phyloP scores from a whole-genome alignment of 2,888 invertebrate genomes.

The Coremacera marginata region DNA sequence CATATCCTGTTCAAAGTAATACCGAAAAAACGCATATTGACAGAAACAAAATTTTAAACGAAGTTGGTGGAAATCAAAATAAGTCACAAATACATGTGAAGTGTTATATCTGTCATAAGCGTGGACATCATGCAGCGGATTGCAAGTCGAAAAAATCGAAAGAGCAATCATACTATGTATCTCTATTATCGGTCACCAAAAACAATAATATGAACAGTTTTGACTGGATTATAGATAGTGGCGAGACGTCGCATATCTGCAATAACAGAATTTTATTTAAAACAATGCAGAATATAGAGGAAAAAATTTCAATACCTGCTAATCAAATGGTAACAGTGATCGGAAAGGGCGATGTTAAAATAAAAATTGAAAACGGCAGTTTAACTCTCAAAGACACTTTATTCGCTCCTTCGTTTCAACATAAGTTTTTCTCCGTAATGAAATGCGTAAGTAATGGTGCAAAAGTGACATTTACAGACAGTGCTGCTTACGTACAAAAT shows the following conservation, averaged over 20 bases:
- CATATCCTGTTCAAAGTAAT: slow-evolving; percentile 33
- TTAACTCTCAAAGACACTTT: slow-evolving; percentile 21
- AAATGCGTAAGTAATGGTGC: background rate
- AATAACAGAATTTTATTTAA: slow-evolving; percentile 28
- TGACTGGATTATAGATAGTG: slow-evolving; percentile 40
- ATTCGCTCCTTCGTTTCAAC: slow-evolving; percentile 37
- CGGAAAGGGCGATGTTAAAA: slow-evolving; percentile 31
- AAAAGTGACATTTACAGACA: background rate
- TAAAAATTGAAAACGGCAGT: slow-evolving; percentile 23
- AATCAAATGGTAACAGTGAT: slow-evolving; percentile 19
- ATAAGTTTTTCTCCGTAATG: slow-evolving; percentile 35
- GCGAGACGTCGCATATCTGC: slow-evolving; percentile 38
- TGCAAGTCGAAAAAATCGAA: slow-evolving; percentile 23
- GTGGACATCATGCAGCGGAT: slow-evolving; percentile 38
- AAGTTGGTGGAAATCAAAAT: background rate
- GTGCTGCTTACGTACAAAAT: background rate
- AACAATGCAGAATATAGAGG: slow-evolving; percentile 18
- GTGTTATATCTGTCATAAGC: slow-evolving; percentile 32
- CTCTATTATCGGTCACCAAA: slow-evolving; percentile 17
- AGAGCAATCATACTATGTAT: slow-evolving; percentile 14
- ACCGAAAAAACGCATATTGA: slow-evolving; percentile 4
- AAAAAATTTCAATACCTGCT: slow-evolving; percentile 32
- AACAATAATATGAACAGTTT: background rate
- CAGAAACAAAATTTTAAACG: no score
- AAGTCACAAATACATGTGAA: background rate